Conservation (phyloP, 2,888 invertebrate genomes). For the Amphipyra berbera region DNA sequence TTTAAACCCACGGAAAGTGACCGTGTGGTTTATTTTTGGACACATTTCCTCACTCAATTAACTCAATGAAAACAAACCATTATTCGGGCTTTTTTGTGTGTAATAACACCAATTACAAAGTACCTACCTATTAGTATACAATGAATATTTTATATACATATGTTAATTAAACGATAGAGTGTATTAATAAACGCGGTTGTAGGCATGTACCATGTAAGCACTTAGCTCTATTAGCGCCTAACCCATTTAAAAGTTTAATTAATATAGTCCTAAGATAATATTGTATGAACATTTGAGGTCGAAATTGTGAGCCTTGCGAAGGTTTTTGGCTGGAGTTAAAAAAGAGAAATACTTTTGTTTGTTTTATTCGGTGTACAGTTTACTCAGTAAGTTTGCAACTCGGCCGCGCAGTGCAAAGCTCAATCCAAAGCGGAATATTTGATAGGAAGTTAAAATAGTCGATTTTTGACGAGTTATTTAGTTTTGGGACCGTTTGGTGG, state of each 20-base stretch:
- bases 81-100: neutral
- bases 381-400: constrained; percentile 38
- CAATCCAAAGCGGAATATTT: constrained; percentile 24
- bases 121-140: constrained; percentile 2
- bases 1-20: neutral
- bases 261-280: constrained; percentile 80
- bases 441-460: constrained; percentile 5
- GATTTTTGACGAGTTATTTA: neutral
- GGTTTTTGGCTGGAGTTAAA: constrained; percentile 66
- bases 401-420: neutral
- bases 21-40: neutral
- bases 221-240: constrained; percentile 59
- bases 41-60: neutral
- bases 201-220: constrained; percentile 37
- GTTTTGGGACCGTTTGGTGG: neutral
- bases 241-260: constrained; percentile 77
- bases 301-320: constrained; percentile 67
- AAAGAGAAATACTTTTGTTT: constrained; percentile 46
- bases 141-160: constrained; percentile 32
- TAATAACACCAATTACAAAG: constrained; percentile 24
- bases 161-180: constrained; percentile 35
- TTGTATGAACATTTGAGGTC: constrained; percentile 65
- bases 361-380: constrained; percentile 41
- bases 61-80: neutral
- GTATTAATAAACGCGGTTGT: constrained; percentile 34